phyloP scores from a whole-genome alignment of 92 coral and sea anemone genomes.

The Bergia puertoricense region DNA sequence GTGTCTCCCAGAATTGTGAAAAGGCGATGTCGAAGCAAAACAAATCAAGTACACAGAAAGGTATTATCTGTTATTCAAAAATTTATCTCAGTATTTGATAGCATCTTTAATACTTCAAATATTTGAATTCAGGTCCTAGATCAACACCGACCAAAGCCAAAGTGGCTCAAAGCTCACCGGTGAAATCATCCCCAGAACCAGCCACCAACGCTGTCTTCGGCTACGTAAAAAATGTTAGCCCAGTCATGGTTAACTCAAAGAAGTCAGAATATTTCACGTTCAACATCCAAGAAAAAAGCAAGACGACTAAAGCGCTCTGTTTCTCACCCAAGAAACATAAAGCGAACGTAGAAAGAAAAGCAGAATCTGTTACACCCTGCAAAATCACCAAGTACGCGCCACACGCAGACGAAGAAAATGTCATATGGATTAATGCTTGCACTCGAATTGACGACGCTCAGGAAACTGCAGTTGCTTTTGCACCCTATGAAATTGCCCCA shows the following conservation, averaged over 20 bases:
- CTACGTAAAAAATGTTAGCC: conserved; percentile 45
- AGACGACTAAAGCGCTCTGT: conserved; percentile 51
- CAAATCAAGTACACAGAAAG: conserved; percentile 34
- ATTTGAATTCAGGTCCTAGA: conserved; percentile 24
- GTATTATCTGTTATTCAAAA: conserved; percentile 12
- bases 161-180: too few relatives aligned
- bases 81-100: too few relatives aligned
- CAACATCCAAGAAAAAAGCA: conserved; percentile 59
- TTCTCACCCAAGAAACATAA: conserved; percentile 64
- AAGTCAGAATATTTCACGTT: conserved; percentile 61
- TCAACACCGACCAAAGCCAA: too few relatives aligned
- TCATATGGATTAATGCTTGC: conserved; percentile 42
- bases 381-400: conserved; percentile 48
- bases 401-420: conserved; percentile 58
- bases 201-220: conserved; percentile 19
- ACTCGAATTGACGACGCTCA: conserved; percentile 43
- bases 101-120: conserved; percentile 37
- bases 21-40: conserved; percentile 19
- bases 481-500: conserved; percentile 23
- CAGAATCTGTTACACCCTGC: conserved; percentile 59
- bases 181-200: neutral
- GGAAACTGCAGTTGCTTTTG: conserved; percentile 34
- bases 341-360: conserved; percentile 54
- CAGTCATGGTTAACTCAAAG: conserved; percentile 40
- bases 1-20: neutral